Percentiles rank a stretch among this genome's conserved stretches.
Evolutionary conservation across 2,113 vertebrate species (phyloP).

Genomic region (Opisthocomus hoazin): DNA sequence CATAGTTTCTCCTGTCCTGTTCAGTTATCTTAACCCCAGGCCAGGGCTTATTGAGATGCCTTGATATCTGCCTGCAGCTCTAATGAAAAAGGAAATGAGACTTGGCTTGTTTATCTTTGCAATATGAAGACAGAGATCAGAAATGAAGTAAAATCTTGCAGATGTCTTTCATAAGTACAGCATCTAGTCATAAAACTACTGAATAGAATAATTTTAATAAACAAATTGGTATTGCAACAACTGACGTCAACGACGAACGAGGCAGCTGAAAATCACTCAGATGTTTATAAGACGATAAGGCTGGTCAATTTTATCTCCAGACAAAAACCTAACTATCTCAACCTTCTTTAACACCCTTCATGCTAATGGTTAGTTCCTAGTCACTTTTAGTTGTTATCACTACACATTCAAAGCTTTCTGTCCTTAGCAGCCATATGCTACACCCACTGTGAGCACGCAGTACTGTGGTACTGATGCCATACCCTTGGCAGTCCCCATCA

Average conservation of each 20-base stretch:
- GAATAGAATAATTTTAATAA: background rate
- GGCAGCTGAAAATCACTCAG: background rate
- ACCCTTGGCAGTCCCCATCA: rapidly evolving
- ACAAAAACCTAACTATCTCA: background rate
- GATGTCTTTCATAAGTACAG: background rate
- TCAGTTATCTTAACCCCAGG: background rate
- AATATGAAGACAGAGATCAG: background rate
- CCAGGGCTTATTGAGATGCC: background rate
- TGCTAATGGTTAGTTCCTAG: background rate
- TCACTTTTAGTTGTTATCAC: background rate
- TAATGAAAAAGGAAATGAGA: background rate
- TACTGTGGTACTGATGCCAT: rapidly evolving
- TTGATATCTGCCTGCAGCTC: background rate
- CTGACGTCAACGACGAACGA: background rate
- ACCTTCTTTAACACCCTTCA: background rate
- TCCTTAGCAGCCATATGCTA: background rate
- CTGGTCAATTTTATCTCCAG: background rate
- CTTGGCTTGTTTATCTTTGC: background rate
- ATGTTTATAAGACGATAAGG: background rate
- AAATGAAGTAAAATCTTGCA: background rate
- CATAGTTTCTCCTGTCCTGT: background rate
- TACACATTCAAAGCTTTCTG: background rate
- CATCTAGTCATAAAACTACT: background rate
- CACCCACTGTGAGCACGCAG: rapidly evolving
- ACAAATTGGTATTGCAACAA: background rate